These are phyloP conservation scores for Plecturocebus donacophilus DNA, from an alignment of 2,113 vertebrate genomes.

Conservation along the genomic window DNA sequence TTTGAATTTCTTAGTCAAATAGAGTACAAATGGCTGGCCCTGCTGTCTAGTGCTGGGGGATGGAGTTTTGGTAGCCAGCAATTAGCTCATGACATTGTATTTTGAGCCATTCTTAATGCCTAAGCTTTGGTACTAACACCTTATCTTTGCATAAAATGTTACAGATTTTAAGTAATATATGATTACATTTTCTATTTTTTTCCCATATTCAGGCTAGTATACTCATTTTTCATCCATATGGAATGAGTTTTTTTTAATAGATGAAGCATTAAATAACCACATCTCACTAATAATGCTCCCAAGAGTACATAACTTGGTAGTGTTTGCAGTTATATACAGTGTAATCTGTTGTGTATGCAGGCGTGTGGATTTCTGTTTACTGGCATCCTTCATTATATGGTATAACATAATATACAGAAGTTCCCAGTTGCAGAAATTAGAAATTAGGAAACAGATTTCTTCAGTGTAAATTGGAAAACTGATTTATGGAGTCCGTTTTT, in stretches of 20 bases:
- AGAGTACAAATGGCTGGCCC: not conserved
- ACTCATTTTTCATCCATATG: conserved; percentile 71
- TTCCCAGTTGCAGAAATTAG: conserved; percentile 68
- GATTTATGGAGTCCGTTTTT: conserved; percentile 36
- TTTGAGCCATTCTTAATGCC: conserved; percentile 18
- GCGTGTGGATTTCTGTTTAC: conserved; percentile 70
- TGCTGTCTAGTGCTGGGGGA: not conserved
- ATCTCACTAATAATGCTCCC: conserved; percentile 68
- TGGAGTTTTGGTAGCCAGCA: not conserved
- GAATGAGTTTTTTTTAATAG: conserved; percentile 66
- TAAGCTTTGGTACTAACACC: not conserved
- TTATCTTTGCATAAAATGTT: conserved; percentile 41
- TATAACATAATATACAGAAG: conserved; percentile 64
- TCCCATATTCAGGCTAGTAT: conserved; percentile 27
- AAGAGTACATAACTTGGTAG: conserved; percentile 57
- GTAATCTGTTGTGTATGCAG: conserved; percentile 57
- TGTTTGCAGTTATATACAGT: conserved; percentile 52
- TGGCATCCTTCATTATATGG: conserved; percentile 65
- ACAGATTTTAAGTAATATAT: conserved; percentile 63
- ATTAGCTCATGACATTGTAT: not conserved
- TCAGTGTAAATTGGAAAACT: conserved; percentile 66
- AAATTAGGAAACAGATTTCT: conserved; percentile 68
- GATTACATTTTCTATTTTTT: conserved; percentile 47
- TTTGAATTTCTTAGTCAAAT: not conserved
- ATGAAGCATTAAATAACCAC: conserved; percentile 72